phyloP scores from a whole-genome alignment of 1,140 invertebrate genomes.

The Rhynchophorus ferrugineus region DNA sequence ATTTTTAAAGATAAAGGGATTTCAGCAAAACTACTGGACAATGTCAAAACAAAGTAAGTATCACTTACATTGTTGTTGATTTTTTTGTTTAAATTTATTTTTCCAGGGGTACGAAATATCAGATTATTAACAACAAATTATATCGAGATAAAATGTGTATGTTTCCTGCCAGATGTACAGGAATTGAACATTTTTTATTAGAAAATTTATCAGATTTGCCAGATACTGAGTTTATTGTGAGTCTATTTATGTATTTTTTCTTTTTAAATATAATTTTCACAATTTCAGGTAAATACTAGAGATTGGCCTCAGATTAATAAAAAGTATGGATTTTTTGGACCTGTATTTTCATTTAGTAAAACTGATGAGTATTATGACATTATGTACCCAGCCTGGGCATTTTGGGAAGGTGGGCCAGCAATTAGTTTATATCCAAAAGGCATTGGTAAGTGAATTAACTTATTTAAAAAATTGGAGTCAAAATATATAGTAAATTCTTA shows the following conservation, averaged over 20 bases:
- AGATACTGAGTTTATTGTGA: slow-evolving; percentile 77
- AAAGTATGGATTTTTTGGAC: slow-evolving; percentile 55
- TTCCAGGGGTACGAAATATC: slow-evolving; percentile 71
- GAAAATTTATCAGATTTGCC: slow-evolving; percentile 57
- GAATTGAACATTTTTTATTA: slow-evolving; percentile 84
- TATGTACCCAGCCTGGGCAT: slow-evolving; percentile 94
- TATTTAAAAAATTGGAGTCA: slow-evolving; percentile 1
- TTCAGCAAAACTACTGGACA: slow-evolving; percentile 54
- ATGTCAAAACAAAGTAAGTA: slow-evolving; percentile 49
- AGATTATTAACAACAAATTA: slow-evolving; percentile 72
- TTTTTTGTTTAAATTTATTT: slow-evolving; percentile 18
- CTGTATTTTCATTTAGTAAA: slow-evolving; percentile 94
- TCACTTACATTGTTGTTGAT: no score
- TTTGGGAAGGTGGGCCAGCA: slow-evolving; percentile 96
- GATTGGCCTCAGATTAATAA: slow-evolving; percentile 85
- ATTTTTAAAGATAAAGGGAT: slow-evolving; percentile 63
- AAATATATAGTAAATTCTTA: neutral
- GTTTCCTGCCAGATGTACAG: slow-evolving; percentile 85
- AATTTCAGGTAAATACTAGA: slow-evolving; percentile 57
- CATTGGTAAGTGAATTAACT: slow-evolving; percentile 48
- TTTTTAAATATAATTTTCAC: neutral
- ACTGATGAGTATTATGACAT: slow-evolving; percentile 81
- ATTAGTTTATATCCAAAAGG: slow-evolving; percentile 88
- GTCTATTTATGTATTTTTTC: neutral
- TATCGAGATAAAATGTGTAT: slow-evolving; percentile 80